Conservation (phyloP, 2,888 invertebrate species). For the Drosophila anceps region DNA sequence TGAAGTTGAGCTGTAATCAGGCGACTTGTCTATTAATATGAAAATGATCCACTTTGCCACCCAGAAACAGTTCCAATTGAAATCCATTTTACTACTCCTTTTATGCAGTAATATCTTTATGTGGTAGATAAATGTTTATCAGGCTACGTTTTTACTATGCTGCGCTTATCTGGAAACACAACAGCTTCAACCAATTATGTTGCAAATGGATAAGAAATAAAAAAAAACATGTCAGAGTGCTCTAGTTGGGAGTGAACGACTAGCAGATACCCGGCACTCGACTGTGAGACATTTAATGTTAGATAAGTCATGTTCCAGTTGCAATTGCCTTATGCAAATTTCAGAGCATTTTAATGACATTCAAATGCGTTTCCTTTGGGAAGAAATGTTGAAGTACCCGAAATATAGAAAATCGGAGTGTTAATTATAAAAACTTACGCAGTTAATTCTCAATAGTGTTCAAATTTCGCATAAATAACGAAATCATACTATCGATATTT, state of each 20-base stretch:
- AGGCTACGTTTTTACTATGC: neutral
- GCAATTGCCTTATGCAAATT: no score
- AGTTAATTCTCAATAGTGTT: no score
- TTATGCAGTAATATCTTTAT: conserved; percentile 2
- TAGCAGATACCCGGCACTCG: neutral
- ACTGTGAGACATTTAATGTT: no score
- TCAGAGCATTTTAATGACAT: neutral
- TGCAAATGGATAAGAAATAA: conserved; percentile 30
- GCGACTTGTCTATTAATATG: conserved; percentile 41
- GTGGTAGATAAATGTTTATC: neutral
- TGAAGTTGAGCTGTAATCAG: conserved; percentile 63
- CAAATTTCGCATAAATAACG: no score
- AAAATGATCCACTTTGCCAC: conserved; percentile 52
- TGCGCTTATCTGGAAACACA: conserved; percentile 16
- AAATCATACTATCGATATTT: no score
- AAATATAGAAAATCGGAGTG: no score
- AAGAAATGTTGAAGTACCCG: no score
- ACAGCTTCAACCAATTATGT: conserved; percentile 15
- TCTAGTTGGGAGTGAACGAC: neutral
- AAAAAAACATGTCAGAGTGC: neutral
- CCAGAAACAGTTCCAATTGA: conserved; percentile 34
- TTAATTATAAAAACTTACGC: no score
- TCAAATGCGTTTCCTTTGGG: no score
- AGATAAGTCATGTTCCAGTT: no score
- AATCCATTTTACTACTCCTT: neutral